These are phyloP conservation scores for Nomada hirtipes DNA, from an alignment of 2,888 invertebrate genomes.

Conservation along the genomic window DNA sequence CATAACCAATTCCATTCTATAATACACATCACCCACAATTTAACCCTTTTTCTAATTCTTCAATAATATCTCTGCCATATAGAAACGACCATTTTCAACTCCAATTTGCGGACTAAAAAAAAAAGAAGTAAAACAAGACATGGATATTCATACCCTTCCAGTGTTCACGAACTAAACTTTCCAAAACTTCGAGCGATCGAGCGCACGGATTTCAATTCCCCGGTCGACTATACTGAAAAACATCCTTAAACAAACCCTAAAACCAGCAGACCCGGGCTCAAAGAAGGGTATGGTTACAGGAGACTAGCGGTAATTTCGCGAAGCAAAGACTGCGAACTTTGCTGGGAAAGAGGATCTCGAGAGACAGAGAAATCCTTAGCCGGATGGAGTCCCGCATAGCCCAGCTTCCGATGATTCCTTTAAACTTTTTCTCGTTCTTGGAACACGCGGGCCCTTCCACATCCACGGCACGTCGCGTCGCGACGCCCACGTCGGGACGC, in stretches of 20 bases:
- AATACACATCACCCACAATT: no score
- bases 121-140: no score
- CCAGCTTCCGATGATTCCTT: conserved; percentile 55
- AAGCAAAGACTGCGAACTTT: conserved; percentile 43
- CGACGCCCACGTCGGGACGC: conserved; percentile 36
- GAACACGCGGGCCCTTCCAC: conserved; percentile 28
- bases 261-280: conserved; percentile 12
- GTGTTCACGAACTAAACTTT: neutral
- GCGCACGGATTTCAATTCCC: conserved; percentile 32
- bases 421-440: conserved; percentile 57
- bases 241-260: conserved; percentile 41
- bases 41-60: no score
- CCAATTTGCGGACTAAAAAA: neutral
- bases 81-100: no score
- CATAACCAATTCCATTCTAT: no score
- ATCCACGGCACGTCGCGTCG: conserved; percentile 55
- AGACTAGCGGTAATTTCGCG: conserved; percentile 52
- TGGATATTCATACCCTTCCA: no score
- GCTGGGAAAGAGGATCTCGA: conserved; percentile 38
- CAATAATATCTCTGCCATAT: no score
- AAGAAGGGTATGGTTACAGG: neutral
- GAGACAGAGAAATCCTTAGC: conserved; percentile 46
- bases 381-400: conserved; percentile 50
- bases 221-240: conserved; percentile 26
- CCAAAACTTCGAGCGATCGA: neutral